Percentiles rank a stretch among this genome's conserved stretches.
phyloP scores from a whole-genome alignment of 2,113 vertebrate genomes.

The Chaetura pelagica region DNA sequence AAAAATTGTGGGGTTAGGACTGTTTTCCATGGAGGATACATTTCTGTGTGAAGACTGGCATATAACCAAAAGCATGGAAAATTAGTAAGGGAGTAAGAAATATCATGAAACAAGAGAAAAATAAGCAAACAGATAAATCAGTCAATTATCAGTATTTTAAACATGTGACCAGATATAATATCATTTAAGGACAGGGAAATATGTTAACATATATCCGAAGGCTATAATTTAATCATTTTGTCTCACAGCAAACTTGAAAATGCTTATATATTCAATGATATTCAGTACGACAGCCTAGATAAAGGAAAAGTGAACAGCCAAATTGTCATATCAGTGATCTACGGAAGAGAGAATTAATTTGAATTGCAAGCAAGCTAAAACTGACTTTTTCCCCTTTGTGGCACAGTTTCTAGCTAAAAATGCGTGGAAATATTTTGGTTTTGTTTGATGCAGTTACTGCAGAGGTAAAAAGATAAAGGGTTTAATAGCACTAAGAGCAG shows the following conservation, averaged over 20 bases:
- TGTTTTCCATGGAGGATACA: not conserved
- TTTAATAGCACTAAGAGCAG: not conserved
- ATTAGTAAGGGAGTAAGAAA: not conserved
- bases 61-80: not conserved
- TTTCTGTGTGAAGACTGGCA: not conserved
- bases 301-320: not conserved
- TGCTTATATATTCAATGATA: not conserved
- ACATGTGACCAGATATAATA: not conserved
- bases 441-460: not conserved
- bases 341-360: not conserved
- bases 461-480: not conserved
- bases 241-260: not conserved
- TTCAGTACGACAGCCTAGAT: not conserved
- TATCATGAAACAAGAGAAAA: not conserved
- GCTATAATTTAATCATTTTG: not conserved
- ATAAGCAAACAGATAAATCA: not conserved
- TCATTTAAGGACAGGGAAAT: not conserved
- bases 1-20: accelerated
- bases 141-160: not conserved
- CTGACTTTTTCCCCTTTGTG: not conserved
- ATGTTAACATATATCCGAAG: not conserved
- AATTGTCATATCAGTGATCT: not conserved
- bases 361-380: not conserved
- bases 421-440: not conserved
- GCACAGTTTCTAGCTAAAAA: not conserved